These are phyloP conservation scores for Chromobotia macracanthus DNA, from an alignment of 2,797 vertebrate genomes.

Conservation along the genomic window DNA sequence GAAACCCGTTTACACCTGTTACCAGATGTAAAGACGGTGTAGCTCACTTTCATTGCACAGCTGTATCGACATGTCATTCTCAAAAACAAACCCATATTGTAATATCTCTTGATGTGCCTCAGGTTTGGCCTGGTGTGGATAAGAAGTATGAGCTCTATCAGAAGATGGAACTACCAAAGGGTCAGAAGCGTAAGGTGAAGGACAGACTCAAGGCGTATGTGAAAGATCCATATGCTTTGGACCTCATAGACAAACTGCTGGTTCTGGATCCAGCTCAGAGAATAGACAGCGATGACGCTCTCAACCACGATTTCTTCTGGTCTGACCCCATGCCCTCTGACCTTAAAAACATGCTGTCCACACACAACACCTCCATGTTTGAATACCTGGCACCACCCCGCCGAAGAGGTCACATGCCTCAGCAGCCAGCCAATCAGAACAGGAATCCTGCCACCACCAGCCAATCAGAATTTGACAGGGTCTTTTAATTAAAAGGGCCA, in stretches of 20 bases:
- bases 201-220: conserved; percentile 96
- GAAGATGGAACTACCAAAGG: conserved; percentile 96
- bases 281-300: conserved; percentile 91
- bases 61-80: too few species aligned
- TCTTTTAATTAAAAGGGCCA: conserved; percentile 75
- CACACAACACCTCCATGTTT: conserved; percentile 98
- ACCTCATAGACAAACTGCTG: conserved; percentile 93
- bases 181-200: conserved; percentile 97
- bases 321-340: conserved; percentile 98
- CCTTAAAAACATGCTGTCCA: conserved; percentile 98
- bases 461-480: conserved; percentile 94
- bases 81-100: too few species aligned
- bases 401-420: conserved; percentile 92
- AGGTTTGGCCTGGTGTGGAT: conserved; percentile 95
- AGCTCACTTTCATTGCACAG: too few species aligned
- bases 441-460: conserved; percentile 91
- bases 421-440: conserved; percentile 92
- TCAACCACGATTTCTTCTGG: conserved; percentile 99
- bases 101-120: not conserved
- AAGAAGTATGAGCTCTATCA: conserved; percentile 95
- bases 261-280: conserved; percentile 92
- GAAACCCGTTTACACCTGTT: too few species aligned
- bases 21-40: too few species aligned
- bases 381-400: conserved; percentile 94
- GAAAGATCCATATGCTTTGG: conserved; percentile 91